These are phyloP conservation scores for Phenacoccus solenopsis DNA, from an alignment of 1,140 invertebrate genomes.

Conservation along the genomic window DNA sequence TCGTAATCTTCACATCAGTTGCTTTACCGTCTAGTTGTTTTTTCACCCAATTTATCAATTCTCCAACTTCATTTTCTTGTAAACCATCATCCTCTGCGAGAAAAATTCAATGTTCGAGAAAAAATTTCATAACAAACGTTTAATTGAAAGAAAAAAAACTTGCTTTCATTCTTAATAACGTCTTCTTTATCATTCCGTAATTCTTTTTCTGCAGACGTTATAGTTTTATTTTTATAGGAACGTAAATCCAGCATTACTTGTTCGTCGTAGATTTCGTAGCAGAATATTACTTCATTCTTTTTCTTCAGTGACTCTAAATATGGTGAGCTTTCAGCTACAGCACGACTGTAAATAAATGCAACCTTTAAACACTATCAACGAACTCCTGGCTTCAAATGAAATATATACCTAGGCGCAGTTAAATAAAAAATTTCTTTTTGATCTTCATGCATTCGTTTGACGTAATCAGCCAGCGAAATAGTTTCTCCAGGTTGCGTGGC, in stretches of 20 bases:
- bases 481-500: constrained; percentile 53
- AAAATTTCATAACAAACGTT: constrained; percentile 20
- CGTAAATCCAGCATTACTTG: constrained; percentile 80
- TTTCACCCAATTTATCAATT: constrained; percentile 66
- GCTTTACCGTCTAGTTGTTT: constrained; percentile 61
- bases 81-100: constrained; percentile 50
- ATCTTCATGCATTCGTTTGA: constrained; percentile 52
- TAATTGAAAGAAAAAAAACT: constrained; percentile 4
- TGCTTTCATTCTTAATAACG: constrained; percentile 33
- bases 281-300: constrained; percentile 85
- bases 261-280: constrained; percentile 93
- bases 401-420: constrained; percentile 68
- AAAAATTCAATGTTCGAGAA: constrained; percentile 22
- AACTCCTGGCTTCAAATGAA: neutral
- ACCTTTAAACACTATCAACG: too few species aligned
- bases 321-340: constrained; percentile 80
- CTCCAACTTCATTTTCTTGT: constrained; percentile 55
- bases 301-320: constrained; percentile 86
- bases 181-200: constrained; percentile 60
- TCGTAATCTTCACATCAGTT: constrained; percentile 56
- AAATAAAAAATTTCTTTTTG: constrained; percentile 87
- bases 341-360: constrained; percentile 48
- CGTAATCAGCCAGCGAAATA: constrained; percentile 76
- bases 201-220: constrained; percentile 89
- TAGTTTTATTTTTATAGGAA: constrained; percentile 61